A percentile compares a stretch with the other conserved stretches of the same genome.
phyloP scores from a whole-genome alignment of 2,113 vertebrate species.

The Rutilus rutilus region DNA sequence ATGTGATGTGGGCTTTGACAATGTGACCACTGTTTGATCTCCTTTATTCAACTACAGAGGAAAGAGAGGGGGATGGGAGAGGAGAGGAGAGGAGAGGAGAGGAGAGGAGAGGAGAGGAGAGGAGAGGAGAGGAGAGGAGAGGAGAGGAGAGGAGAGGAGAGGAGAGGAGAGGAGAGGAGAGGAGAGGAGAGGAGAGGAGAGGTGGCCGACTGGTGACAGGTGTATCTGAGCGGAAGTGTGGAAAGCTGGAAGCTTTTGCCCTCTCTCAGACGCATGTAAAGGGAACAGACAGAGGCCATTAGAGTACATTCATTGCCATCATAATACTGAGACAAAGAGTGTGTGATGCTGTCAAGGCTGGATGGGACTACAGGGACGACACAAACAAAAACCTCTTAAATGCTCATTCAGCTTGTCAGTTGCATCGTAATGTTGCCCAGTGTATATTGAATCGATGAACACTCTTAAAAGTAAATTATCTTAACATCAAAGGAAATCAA shows the following conservation, averaged over 20 bases:
- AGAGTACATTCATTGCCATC: conserved; percentile 63
- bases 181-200: not conserved
- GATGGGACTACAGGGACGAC: not conserved
- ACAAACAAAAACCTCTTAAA: conserved; percentile 9
- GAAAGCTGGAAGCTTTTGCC: conserved; percentile 37
- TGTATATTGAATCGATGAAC: not conserved
- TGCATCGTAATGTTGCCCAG: not conserved
- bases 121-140: not conserved
- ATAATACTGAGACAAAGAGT: conserved; percentile 62
- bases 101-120: not conserved
- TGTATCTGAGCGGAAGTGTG: conserved; percentile 54
- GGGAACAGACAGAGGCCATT: conserved; percentile 51
- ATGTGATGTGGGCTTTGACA: conserved; percentile 45
- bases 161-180: not conserved
- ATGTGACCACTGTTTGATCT: conserved; percentile 44
- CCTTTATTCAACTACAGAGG: conserved; percentile 46
- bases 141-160: conserved; percentile 1
- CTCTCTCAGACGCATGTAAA: conserved; percentile 1
- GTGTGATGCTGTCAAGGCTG: conserved; percentile 46
- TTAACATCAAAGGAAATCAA: too few species aligned
- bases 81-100: not conserved
- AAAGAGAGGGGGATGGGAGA: conserved; percentile 23
- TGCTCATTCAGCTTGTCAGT: not conserved
- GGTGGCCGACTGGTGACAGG: conserved; percentile 63
- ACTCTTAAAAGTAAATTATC: too few species aligned